These are phyloP conservation scores for Drosophila equinoxialis DNA, from an alignment of 1,140 invertebrate species.

Conservation along the genomic window DNA sequence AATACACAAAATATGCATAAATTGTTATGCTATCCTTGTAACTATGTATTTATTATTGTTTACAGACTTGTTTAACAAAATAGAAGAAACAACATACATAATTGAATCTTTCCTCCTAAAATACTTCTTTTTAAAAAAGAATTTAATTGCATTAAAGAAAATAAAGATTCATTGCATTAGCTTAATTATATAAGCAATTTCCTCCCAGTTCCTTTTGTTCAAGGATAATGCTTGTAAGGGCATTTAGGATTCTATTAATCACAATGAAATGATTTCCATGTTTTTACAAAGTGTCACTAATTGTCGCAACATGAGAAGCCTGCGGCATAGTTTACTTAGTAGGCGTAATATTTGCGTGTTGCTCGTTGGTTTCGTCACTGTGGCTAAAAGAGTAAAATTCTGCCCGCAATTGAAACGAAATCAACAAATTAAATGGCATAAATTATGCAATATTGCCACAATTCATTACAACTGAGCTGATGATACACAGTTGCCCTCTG, in stretches of 20 bases:
- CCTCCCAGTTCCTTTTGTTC: too few species aligned
- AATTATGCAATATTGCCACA: conserved; percentile 27
- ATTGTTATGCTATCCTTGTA: too few species aligned
- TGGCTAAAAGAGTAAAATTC: neutral
- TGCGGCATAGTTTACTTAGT: conserved; percentile 34
- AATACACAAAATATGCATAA: too few species aligned
- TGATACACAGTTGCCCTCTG: neutral
- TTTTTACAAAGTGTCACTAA: conserved; percentile 38
- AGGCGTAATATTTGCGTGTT: conserved; percentile 23
- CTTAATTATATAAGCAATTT: too few species aligned
- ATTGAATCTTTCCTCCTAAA: too few species aligned
- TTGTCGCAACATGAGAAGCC: conserved; percentile 33
- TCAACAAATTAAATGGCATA: conserved; percentile 45
- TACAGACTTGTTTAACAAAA: too few species aligned
- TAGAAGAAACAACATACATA: too few species aligned
- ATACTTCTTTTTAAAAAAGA: too few species aligned
- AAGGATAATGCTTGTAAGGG: neutral
- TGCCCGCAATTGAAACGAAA: conserved; percentile 41
- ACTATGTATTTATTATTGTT: too few species aligned
- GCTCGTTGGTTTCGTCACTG: conserved; percentile 6
- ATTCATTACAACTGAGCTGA: conserved; percentile 11
- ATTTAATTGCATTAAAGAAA: too few species aligned
- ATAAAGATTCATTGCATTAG: too few species aligned
- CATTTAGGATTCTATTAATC: conserved; percentile 1
- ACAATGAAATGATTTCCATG: conserved; percentile 13